Conservation (phyloP, 2,797 vertebrate genomes). For the Coilia nasus region DNA sequence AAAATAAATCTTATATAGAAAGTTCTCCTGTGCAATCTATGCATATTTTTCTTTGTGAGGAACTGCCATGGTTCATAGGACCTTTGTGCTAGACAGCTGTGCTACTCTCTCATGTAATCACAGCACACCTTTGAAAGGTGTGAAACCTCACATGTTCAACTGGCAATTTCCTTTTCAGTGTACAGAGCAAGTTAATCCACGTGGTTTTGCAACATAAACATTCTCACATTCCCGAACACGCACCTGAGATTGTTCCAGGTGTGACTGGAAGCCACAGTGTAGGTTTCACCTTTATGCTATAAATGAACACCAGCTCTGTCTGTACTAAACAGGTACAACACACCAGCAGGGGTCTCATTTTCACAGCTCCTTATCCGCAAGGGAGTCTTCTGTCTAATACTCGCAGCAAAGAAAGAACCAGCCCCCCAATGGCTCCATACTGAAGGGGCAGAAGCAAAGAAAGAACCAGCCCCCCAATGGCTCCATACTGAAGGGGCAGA, state of each 20-base stretch:
- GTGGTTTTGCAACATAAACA: background rate
- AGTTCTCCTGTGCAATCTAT: background rate
- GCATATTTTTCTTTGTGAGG: background rate
- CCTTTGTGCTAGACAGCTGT: background rate
- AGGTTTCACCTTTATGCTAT: background rate
- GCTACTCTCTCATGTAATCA: background rate
- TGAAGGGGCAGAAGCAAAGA: background rate
- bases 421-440: background rate
- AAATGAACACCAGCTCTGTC: too few relatives aligned
- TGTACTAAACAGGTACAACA: too few relatives aligned
- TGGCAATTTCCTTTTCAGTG: background rate
- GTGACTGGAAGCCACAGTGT: background rate
- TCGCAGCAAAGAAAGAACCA: background rate
- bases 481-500: too few relatives aligned
- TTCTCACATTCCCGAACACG: background rate
- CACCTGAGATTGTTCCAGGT: background rate
- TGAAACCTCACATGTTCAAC: background rate
- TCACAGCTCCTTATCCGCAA: background rate
- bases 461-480: too few relatives aligned
- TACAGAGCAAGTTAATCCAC: background rate
- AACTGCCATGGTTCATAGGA: background rate
- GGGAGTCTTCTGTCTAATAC: background rate
- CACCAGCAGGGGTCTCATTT: background rate
- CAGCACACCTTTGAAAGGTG: background rate
- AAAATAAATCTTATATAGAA: background rate